Base-by-base conservation (phyloP, 2,888 invertebrate species). In the Thereva unica region DNA sequence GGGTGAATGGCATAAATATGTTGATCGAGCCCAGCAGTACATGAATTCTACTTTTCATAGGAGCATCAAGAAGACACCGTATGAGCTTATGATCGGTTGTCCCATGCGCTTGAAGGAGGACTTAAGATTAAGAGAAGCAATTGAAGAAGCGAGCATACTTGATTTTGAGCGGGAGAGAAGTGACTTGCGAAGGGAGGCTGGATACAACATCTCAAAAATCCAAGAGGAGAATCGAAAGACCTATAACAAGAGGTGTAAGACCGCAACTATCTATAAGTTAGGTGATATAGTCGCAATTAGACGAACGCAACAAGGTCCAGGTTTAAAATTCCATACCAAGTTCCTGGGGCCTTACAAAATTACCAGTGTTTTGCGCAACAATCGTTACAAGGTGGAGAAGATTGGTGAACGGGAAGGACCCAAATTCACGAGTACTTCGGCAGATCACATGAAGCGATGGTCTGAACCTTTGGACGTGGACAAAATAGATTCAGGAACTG, bases 171-270 rank as follows among this genome's bases (percentile, higher is more conserved):
- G n/a, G 4, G 35, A 47, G 47, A 12, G 40, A 59, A 23, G 7
- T 38, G 9, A 23, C 23, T 44, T 44, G n/a, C 45, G 44, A 64
- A 69, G 72, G 37, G 72, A 75, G 67, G 35, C 37, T 5, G 37
- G 37, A 37, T 9, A 4, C 7, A 5, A 34, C 4, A 71, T 59
- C 6, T 4, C 9, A 10, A 47, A 10, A 38, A 9, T 47, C 10
- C 59, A 59, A 5, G 38, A 37, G 40, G 59, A 59, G 6, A 59
- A 59, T 10, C 23, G n/a, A 41, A 10, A 10, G 4, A 8, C 3
- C 3, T 50, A 23, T n/a, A 4, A 61, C 23, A 38, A 41, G 37
- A 4, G 7, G 12, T 40, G 23, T 49, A 35, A 37, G 9, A 47
- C 8, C 1, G 2, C n/a, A 1, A 10, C 1, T 6, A 8, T 3